Percentiles rank a stretch among this genome's conserved stretches.
Conservation (phyloP, 30 jellyfish, hydroid and myxozoan genomes). For the Aurelia sp. region DNA sequence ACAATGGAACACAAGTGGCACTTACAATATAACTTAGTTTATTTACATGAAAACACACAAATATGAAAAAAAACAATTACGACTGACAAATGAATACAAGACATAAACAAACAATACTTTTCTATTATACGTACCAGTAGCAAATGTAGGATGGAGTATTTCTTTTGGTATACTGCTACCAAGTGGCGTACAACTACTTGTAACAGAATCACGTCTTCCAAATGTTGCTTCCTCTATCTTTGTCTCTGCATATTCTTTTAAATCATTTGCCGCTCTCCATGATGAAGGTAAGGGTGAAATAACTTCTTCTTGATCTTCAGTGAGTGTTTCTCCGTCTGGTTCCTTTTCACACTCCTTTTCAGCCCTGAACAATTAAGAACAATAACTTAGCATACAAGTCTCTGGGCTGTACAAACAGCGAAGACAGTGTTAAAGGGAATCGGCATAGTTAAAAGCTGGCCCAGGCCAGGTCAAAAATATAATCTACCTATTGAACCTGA, state of each 20-base stretch:
- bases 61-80: no score
- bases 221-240: not conserved
- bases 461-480: no score
- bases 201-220: conserved; percentile 3
- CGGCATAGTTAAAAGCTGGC: no score
- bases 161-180: conserved; percentile 68
- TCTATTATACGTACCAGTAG: conserved; percentile 40
- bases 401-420: no score
- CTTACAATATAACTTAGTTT: no score
- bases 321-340: not conserved
- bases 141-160: conserved; percentile 66
- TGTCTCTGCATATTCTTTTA: conserved; percentile 14
- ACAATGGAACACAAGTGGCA: no score
- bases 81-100: no score
- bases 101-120: no score
- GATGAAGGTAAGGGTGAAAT: conserved; percentile 22
- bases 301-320: not conserved
- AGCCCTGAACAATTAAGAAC: conserved; percentile 54
- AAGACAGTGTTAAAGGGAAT: no score
- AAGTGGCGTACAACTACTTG: conserved; percentile 19
- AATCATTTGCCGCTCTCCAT: conserved; percentile 40
- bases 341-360: conserved; percentile 63
- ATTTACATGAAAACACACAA: no score
- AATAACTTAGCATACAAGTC: not conserved
- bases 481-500: no score